Base-by-base conservation (phyloP, 2,113 vertebrate genomes). In the Clarias batrachus region DNA sequence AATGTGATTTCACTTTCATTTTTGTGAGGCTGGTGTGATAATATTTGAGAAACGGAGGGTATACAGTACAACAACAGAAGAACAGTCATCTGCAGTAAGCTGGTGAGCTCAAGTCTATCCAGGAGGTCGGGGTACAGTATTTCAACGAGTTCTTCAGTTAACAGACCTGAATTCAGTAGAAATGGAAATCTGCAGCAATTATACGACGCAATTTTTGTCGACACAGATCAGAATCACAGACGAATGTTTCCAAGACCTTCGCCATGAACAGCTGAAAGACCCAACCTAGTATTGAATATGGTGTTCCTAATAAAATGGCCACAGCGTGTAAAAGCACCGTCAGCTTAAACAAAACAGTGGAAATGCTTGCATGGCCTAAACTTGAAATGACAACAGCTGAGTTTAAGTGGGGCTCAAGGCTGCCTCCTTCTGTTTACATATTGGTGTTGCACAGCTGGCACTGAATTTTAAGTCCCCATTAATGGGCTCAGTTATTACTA, bases 371-470 rank as follows among this genome's bases (percentile, higher is more conserved):
- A 62, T 30, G 41, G 17, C 12, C 5, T 78, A 78, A 30, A 66
- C 27, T 57, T 21, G 12, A 62, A 85, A 23, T 3, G 4, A 21
- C 59, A 9, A 33, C 14, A 23, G 41, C 41, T 68, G 17, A 14
- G 52, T 59, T 37, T n/a, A 81, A 62, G 27, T 8, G 13, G 23
- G 13, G 30, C 80, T 83, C 81, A 57, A 77, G 70, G 27, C 81
- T 83, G 86, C 86, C 86, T 59, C 86, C 86, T 27, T 83, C 48
- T 83, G 86, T 56, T 48, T 57, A 83, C 19, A 37, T 23, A 3
- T 5, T 33, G 16, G 17, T 65, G n/a, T 13, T 86, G 41, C 80
- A 82, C 57, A 56, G n/a, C 33, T 86, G 78, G 17, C 56, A 17
- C n/a, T 56, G 56, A 37, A 73, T 60, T 86, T 86, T 33, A 63